These are phyloP conservation scores for Passer domesticus DNA, from an alignment of 2,113 vertebrate genomes.

Conservation along the genomic window DNA sequence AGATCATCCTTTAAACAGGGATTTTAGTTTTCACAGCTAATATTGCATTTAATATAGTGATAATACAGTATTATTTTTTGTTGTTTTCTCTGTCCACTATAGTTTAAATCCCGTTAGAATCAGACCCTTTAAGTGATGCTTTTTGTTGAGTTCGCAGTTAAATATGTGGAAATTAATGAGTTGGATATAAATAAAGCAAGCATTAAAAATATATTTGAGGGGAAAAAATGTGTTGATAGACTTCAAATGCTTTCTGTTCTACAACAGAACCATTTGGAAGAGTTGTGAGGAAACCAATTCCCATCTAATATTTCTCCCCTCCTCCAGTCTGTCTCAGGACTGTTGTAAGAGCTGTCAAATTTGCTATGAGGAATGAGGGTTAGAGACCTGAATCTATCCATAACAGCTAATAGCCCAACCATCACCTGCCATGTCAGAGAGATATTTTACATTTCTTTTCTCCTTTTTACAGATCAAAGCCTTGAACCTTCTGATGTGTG, in stretches of 20 bases:
- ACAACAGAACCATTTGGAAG: background rate
- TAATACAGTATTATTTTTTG: background rate
- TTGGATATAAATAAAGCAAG: background rate
- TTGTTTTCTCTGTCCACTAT: background rate
- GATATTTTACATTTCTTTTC: conserved; percentile 6
- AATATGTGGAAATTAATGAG: background rate
- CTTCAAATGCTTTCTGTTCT: background rate
- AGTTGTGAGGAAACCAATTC: background rate
- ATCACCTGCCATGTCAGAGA: background rate
- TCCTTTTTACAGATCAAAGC: conserved; percentile 18
- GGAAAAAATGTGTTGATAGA: background rate
- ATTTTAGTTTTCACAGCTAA: background rate
- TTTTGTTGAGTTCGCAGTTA: background rate
- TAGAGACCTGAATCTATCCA: background rate
- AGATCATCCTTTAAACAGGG: background rate
- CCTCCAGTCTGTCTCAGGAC: background rate
- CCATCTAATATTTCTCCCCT: background rate
- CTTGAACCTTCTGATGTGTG: background rate
- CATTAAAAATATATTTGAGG: background rate
- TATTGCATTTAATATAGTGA: background rate
- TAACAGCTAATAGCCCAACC: background rate
- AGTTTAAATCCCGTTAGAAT: background rate
- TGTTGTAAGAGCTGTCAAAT: background rate
- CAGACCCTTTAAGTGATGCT: background rate
- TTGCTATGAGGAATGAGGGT: background rate